These are phyloP conservation scores for Lobophora halterata DNA, from an alignment of 2,888 invertebrate genomes.

Conservation along the genomic window DNA sequence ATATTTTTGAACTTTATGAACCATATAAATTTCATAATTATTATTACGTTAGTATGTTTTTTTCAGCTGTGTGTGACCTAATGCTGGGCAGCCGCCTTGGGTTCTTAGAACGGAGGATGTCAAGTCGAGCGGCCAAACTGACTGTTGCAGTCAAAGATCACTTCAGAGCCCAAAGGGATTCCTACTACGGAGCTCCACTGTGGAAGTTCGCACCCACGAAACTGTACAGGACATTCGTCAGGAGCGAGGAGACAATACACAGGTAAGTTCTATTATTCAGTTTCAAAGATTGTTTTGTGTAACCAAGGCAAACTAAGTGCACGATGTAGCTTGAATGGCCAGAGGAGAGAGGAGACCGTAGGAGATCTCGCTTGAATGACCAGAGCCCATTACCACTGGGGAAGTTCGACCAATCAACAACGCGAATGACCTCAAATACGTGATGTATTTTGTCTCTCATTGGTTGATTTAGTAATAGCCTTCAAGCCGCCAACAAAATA, in stretches of 20 bases:
- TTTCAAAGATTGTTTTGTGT: background rate
- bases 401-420: too few relatives aligned
- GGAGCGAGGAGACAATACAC: slow-evolving; percentile 90
- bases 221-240: slow-evolving; percentile 85
- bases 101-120: slow-evolving; percentile 82
- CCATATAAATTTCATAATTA: background rate
- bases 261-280: slow-evolving; percentile 75
- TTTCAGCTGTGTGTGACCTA: slow-evolving; percentile 86
- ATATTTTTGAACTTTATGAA: too few relatives aligned
- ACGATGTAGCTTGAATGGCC: too few relatives aligned
- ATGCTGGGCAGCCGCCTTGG: slow-evolving; percentile 90
- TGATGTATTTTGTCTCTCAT: too few relatives aligned
- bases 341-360: too few relatives aligned
- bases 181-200: slow-evolving; percentile 89
- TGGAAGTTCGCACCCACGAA: slow-evolving; percentile 90
- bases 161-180: slow-evolving; percentile 89
- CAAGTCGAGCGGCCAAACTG: slow-evolving; percentile 82
- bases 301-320: too few relatives aligned
- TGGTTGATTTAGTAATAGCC: too few relatives aligned
- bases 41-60: background rate
- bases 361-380: too few relatives aligned
- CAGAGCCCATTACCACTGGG: too few relatives aligned
- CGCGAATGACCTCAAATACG: too few relatives aligned
- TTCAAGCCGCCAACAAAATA: too few relatives aligned
- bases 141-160: slow-evolving; percentile 88